Conservation (phyloP, 2,113 vertebrate species). For the Poeciliopsis occidentalis region DNA sequence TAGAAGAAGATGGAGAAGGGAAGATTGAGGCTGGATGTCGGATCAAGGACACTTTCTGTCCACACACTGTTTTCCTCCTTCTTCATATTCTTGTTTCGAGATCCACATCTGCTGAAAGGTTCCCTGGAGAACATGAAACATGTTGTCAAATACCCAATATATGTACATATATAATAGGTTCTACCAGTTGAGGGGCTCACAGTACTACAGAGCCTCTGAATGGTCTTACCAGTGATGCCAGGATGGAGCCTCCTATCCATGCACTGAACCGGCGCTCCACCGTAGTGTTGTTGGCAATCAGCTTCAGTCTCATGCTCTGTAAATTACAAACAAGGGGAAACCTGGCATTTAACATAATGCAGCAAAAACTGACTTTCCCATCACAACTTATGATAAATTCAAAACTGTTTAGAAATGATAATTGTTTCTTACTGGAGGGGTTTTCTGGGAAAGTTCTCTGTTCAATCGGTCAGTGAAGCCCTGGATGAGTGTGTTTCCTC, state of each 20-base stretch:
- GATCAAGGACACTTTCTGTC: slow-evolving; percentile 97
- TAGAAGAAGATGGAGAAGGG: slow-evolving; percentile 12
- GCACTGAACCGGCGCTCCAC: slow-evolving; percentile 97
- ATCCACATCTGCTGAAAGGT: slow-evolving; percentile 99
- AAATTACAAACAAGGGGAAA: slow-evolving; percentile 14
- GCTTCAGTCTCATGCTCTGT: slow-evolving; percentile 97
- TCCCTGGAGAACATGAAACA: slow-evolving; percentile 79
- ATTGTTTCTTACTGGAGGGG: slow-evolving; percentile 86
- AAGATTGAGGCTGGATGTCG: not conserved
- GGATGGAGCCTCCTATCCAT: slow-evolving; percentile 97
- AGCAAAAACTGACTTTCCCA: not conserved
- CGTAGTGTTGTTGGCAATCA: slow-evolving; percentile 98
- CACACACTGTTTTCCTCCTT: slow-evolving; percentile 98
- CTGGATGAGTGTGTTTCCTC: slow-evolving; percentile 97
- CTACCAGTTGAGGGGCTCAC: too few species aligned
- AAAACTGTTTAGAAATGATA: too few species aligned
- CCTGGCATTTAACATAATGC: not conserved
- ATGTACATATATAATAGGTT: too few species aligned
- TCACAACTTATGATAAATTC: too few species aligned
- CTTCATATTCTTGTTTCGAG: slow-evolving; percentile 98
- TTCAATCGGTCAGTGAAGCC: slow-evolving; percentile 97
- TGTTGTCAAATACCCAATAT: not conserved
- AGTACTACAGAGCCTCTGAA: not conserved
- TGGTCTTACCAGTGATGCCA: slow-evolving; percentile 93
- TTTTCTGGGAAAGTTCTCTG: slow-evolving; percentile 98